Percentiles rank a stretch among this genome's conserved stretches.
Evolutionary conservation across 1,140 invertebrate genomes (phyloP).

Genomic region (Dendrolimus punctatus): DNA sequence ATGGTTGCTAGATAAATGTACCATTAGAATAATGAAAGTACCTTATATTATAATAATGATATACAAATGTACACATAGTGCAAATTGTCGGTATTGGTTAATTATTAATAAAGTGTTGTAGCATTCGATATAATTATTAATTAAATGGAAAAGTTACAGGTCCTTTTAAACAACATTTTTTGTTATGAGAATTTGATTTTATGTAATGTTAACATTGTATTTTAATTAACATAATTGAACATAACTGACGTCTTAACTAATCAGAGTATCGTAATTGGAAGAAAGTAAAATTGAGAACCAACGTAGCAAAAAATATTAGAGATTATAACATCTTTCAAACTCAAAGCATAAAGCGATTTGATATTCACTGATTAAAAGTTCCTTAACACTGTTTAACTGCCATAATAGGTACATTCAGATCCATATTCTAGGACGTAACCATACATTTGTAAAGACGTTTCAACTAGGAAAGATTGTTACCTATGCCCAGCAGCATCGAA

Average conservation of each 20-base stretch:
- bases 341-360: conserved; percentile 10
- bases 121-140: conserved; percentile 11
- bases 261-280: too few species aligned
- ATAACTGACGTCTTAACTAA: too few species aligned
- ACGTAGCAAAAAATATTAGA: not conserved
- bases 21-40: conserved; percentile 4
- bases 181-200: conserved; percentile 6
- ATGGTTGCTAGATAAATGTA: not conserved
- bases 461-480: too few species aligned
- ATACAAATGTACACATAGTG: conserved; percentile 17
- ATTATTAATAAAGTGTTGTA: conserved; percentile 12
- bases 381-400: conserved; percentile 11
- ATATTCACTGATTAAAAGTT: conserved; percentile 11
- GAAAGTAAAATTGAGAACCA: too few species aligned
- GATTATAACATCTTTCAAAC: conserved; percentile 10
- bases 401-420: not conserved
- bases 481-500: too few species aligned
- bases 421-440: too few species aligned
- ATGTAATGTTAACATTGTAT: too few species aligned
- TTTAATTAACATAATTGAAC: too few species aligned
- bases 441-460: too few species aligned
- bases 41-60: conserved; percentile 6
- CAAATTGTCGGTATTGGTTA: conserved; percentile 28
- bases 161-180: conserved; percentile 7
- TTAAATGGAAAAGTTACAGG: not conserved